A percentile compares a stretch with the other conserved stretches of the same genome.
phyloP scores from a whole-genome alignment of 2,888 invertebrate genomes.

The Glaucopsyche alexis region DNA sequence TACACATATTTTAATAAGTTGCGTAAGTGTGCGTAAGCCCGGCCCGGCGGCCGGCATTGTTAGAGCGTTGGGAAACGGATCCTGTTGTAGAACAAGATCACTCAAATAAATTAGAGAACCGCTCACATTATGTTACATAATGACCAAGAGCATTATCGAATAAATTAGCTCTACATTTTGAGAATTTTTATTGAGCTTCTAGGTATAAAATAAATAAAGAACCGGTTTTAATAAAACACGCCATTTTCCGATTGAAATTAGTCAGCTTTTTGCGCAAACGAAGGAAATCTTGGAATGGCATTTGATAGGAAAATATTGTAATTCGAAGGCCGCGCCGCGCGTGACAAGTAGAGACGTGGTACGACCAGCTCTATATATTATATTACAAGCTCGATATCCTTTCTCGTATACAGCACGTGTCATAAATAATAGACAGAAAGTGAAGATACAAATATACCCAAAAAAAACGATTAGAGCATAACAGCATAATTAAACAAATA shows the following conservation, averaged over 20 bases:
- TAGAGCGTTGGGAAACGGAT: slow-evolving; percentile 11
- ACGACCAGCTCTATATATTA: background rate
- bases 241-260: slow-evolving; percentile 9
- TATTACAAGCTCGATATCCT: background rate
- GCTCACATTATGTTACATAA: slow-evolving; percentile 5
- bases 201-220: background rate
- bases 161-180: background rate
- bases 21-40: slow-evolving; percentile 7
- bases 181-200: background rate
- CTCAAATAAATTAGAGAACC: slow-evolving; percentile 15
- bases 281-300: slow-evolving; percentile 23
- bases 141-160: background rate
- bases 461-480: too few relatives aligned
- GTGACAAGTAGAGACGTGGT: background rate
- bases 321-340: slow-evolving; percentile 21
- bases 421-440: background rate
- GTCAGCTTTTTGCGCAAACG: slow-evolving; percentile 7
- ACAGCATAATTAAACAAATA: too few relatives aligned
- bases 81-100: slow-evolving; percentile 11
- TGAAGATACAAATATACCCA: background rate
- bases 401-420: background rate
- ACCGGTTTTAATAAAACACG: background rate
- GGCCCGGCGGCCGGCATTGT: background rate
- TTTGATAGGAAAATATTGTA: slow-evolving; percentile 24
- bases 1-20: slow-evolving; percentile 20